Evolutionary conservation across 2,113 vertebrate genomes (phyloP), one percentile per base, ranked within the genome.

Genomic region (Pangasianodon gigas): DNA sequence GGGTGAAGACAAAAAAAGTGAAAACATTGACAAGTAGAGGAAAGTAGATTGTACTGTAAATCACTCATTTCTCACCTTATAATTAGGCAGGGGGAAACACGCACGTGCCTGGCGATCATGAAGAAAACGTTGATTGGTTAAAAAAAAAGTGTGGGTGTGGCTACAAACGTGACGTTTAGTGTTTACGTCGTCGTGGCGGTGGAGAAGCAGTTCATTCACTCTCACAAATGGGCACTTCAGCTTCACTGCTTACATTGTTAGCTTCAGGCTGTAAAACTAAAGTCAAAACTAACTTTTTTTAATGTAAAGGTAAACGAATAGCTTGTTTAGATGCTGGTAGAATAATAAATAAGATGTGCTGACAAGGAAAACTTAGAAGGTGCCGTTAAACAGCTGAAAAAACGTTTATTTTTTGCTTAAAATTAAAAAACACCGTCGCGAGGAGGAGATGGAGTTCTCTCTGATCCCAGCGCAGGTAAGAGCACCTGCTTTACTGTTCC

Each of bases 391-490:
- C 41, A 77, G 21, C 41, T 46, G 14, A 10, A n/a, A 9, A 26
- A 62, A 24, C 24, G 2, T 29, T 29, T 26, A 4, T 69, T 44
- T 75, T 69, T 44, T 75, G 18, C 74, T 75, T 75, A 37, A 32
- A 32, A 6, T 75, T 29, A 19, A 3, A 67, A 2, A 6, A 19
- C 2, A 16, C 19, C 32, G 14, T 71, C 32, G 32, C 16, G 69
- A 71, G 6, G 32, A 19, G 32, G 62, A 29, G 19, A 93, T 93
- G 92, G 92, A 93, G 80, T 54, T 93, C 26, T 91, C 92, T 19
- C 84, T 93, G 46, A 92, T 92, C 60, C 91, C 92, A 84, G 90
- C 90, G 1, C 91, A 93, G 92, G 92, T 93, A 91, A 60, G 81
- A 89, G 6, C 51, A 54, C 48, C 74, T 81, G 79, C 79, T 54